phyloP scores from a whole-genome alignment of 2,888 invertebrate species.

The Drosophila multiciliata region DNA sequence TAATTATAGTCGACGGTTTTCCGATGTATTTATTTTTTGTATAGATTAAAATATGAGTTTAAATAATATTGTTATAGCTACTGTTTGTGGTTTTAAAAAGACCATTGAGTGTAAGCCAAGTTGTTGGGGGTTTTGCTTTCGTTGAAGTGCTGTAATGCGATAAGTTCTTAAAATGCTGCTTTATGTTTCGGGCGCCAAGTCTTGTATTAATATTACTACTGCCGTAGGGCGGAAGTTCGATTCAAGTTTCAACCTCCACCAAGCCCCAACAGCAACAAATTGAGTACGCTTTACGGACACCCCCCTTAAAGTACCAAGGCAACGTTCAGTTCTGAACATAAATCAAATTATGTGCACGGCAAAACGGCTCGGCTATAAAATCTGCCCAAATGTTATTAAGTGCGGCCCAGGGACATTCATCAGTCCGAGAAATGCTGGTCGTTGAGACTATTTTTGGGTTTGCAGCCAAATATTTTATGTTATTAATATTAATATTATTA shows the following conservation, averaged over 20 bases:
- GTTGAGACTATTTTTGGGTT: conserved; percentile 47
- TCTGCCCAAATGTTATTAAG: conserved; percentile 70
- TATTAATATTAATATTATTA: conserved; percentile 79
- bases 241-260: neutral
- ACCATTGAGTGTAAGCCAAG: neutral
- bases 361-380: conserved; percentile 48
- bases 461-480: conserved; percentile 65
- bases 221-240: conserved; percentile 13
- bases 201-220: conserved; percentile 2
- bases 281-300: neutral
- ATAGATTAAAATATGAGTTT: neutral
- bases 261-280: neutral
- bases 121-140: neutral
- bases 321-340: conserved; percentile 47
- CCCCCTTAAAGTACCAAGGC: neutral
- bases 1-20: neutral
- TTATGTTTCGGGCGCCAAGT: conserved; percentile 24
- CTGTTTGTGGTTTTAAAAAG: neutral
- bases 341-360: conserved; percentile 71
- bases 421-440: conserved; percentile 27
- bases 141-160: neutral
- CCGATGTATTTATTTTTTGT: neutral
- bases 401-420: conserved; percentile 67
- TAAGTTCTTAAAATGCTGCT: conserved; percentile 29
- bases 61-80: neutral